These are phyloP conservation scores for Adrianichthys oophorus DNA, from an alignment of 2,797 vertebrate species.

Conservation along the genomic window DNA sequence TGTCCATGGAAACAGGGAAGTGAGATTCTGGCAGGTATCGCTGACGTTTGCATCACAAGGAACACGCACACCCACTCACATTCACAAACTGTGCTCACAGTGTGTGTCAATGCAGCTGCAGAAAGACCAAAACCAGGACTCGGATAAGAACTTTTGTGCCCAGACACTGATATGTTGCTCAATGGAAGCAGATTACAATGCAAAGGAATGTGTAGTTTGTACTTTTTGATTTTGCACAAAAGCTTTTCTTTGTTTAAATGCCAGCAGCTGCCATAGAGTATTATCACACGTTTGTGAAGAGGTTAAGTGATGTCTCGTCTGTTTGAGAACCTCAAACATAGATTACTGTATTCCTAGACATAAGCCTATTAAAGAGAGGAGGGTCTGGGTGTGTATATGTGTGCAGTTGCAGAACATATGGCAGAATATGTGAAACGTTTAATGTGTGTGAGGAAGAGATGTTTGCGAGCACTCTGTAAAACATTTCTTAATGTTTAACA, in stretches of 20 bases:
- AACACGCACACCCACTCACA: conserved; percentile 13
- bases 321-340: conserved; percentile 42
- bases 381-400: conserved; percentile 15
- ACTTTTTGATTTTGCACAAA: background rate
- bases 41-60: conserved; percentile 55
- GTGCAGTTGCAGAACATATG: conserved; percentile 56
- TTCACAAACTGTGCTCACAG: conserved; percentile 16
- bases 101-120: conserved; percentile 10
- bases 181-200: conserved; percentile 3
- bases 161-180: conserved; percentile 3
- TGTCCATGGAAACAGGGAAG: conserved; percentile 72
- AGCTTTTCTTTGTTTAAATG: conserved; percentile 2
- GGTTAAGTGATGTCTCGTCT: conserved; percentile 61
- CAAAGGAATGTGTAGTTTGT: conserved; percentile 3
- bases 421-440: conserved; percentile 39
- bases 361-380: conserved; percentile 66
- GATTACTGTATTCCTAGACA: conserved; percentile 67
- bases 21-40: conserved; percentile 63
- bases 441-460: conserved; percentile 11
- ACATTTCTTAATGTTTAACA: too few relatives aligned
- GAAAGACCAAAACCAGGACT: conserved; percentile 2
- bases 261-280: conserved; percentile 32
- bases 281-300: conserved; percentile 53
- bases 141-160: background rate
- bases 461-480: too few relatives aligned